phyloP scores from a whole-genome alignment of 2,888 invertebrate species.

The Pterostichus madidus region DNA sequence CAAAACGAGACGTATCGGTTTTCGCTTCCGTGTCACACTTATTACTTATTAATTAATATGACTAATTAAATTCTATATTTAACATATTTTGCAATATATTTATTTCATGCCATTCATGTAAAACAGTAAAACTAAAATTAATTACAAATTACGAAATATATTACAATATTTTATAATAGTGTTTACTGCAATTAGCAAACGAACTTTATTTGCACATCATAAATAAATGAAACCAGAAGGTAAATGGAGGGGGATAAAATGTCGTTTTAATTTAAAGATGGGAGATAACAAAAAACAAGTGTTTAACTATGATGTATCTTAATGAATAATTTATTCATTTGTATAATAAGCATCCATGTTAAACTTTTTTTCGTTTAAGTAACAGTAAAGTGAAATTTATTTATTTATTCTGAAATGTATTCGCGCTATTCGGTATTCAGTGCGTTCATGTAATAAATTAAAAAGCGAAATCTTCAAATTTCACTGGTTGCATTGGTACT shows the following conservation, averaged over 20 bases:
- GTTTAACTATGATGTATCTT: slow-evolving; percentile 11
- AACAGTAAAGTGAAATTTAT: slow-evolving; percentile 30
- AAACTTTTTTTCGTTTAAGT: neutral
- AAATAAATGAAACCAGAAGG: no score
- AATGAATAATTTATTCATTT: slow-evolving; percentile 34
- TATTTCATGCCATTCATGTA: neutral
- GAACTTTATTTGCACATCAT: no score
- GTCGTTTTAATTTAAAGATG: slow-evolving; percentile 13
- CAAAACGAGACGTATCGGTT: slow-evolving; percentile 10
- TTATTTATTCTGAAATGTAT: slow-evolving; percentile 10
- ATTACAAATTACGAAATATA: slow-evolving; percentile 15
- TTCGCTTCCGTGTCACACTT: slow-evolving; percentile 27
- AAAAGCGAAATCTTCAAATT: slow-evolving; percentile 40
- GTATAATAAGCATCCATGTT: slow-evolving; percentile 1
- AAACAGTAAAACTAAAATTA: slow-evolving; percentile 9
- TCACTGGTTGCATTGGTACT: no score
- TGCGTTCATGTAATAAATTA: slow-evolving; percentile 27
- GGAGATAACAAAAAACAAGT: neutral
- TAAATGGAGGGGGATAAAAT: no score
- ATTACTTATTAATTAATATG: slow-evolving; percentile 28
- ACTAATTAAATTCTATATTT: slow-evolving; percentile 24
- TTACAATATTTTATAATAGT: neutral
- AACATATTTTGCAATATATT: slow-evolving; percentile 38
- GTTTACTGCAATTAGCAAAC: neutral
- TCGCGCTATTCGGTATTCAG: slow-evolving; percentile 23